phyloP scores from a whole-genome alignment of 2,888 invertebrate species.

The Crossocerus cetratus region DNA sequence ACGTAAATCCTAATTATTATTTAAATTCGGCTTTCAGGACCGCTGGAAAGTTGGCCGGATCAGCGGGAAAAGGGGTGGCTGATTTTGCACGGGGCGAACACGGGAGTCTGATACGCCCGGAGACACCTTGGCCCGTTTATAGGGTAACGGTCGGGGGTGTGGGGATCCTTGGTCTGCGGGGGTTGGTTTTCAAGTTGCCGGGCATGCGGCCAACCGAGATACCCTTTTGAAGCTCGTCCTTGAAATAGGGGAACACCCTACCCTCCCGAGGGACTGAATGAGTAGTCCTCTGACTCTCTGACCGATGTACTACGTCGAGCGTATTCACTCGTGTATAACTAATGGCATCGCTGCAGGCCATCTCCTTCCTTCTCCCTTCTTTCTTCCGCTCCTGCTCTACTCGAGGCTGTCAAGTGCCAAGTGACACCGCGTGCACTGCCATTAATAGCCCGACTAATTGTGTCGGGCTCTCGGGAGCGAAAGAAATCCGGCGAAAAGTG shows the following conservation, averaged over 20 bases:
- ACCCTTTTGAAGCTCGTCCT: constrained; percentile 53
- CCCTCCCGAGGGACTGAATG: constrained; percentile 24
- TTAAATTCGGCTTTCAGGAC: constrained; percentile 37
- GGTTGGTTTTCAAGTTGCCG: constrained; percentile 52
- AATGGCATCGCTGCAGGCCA: constrained; percentile 56
- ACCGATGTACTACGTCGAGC: constrained; percentile 30
- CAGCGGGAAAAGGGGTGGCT: constrained; percentile 17
- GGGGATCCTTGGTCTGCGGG: constrained; percentile 18
- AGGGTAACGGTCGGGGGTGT: too few relatives aligned
- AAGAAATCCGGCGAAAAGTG: constrained; percentile 17
- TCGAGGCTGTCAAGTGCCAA: constrained; percentile 62
- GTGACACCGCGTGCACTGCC: constrained; percentile 57
- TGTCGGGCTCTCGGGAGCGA: constrained; percentile 37
- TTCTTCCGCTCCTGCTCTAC: constrained; percentile 40
- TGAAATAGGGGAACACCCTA: constrained; percentile 39
- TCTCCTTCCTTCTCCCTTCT: constrained; percentile 14
- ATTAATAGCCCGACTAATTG: constrained; percentile 59
- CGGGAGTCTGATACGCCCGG: constrained; percentile 31
- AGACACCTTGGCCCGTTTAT: constrained; percentile 52
- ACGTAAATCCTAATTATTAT: constrained; percentile 50
- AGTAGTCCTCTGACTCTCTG: constrained; percentile 38
- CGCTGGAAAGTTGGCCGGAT: constrained; percentile 10
- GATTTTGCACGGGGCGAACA: constrained; percentile 31
- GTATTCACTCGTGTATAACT: constrained; percentile 53
- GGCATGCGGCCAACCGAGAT: constrained; percentile 59